Evolutionary conservation across 2,888 invertebrate genomes (phyloP).

Genomic region (Megamerina dolium): DNA sequence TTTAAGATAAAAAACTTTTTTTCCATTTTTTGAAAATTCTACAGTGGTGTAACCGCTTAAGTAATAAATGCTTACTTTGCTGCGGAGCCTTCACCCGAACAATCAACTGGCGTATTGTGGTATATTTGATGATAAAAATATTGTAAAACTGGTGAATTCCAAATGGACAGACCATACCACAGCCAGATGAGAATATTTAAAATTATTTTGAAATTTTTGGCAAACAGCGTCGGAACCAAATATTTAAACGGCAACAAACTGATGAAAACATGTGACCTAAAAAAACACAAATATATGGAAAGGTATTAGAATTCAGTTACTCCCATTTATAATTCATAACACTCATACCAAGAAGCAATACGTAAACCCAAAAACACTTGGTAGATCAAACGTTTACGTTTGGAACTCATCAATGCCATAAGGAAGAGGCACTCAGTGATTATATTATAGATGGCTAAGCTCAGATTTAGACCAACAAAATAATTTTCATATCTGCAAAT

Average conservation of each 20-base stretch:
- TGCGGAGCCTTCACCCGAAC: conserved; percentile 47
- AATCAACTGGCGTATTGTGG: conserved; percentile 43
- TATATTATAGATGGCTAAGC: conserved; percentile 43
- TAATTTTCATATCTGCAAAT: conserved; percentile 46
- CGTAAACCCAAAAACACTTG: conserved; percentile 44
- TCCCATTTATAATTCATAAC: background rate
- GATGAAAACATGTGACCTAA: conserved; percentile 43
- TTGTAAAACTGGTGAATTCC: conserved; percentile 48
- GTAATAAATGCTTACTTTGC: conserved; percentile 33
- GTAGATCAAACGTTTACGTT: conserved; percentile 40
- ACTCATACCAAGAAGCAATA: conserved; percentile 42
- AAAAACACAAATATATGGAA: conserved; percentile 2
- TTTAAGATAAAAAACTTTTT: too few relatives aligned
- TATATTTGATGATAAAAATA: conserved; percentile 50
- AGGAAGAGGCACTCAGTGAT: conserved; percentile 43
- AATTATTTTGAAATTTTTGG: conserved; percentile 45
- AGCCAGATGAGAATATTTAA: conserved; percentile 44
- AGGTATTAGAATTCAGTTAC: background rate
- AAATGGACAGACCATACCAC: conserved; percentile 48
- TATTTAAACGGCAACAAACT: conserved; percentile 48
- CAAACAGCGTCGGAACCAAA: conserved; percentile 47
- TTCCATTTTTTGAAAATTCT: too few relatives aligned
- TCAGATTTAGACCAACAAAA: conserved; percentile 46
- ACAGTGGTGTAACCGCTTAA: too few relatives aligned
- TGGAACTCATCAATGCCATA: conserved; percentile 41